phyloP scores from a whole-genome alignment of 2,797 vertebrate genomes.

The Remorina albescens region DNA sequence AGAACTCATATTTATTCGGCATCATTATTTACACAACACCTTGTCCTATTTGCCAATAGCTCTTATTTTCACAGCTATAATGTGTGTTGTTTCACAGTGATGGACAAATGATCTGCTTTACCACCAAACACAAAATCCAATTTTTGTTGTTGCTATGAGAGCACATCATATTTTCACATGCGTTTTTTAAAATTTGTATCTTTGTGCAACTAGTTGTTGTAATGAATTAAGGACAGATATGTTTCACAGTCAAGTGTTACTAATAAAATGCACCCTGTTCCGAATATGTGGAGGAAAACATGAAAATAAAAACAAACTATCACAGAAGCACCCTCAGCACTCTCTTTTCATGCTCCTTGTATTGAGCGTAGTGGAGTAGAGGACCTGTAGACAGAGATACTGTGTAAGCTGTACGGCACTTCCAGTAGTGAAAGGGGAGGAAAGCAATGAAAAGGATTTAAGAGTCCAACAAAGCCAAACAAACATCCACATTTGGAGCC shows the following conservation, averaged over 20 bases:
- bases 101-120: conserved; percentile 65
- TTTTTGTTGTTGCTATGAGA: conserved; percentile 39
- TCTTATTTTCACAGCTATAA: conserved; percentile 66
- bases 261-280: conserved; percentile 32
- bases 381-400: conserved; percentile 55
- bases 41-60: conserved; percentile 74
- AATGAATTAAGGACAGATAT: conserved; percentile 11
- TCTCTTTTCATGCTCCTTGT: conserved; percentile 42
- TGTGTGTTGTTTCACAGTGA: conserved; percentile 63
- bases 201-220: not conserved
- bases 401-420: conserved; percentile 46
- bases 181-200: not conserved
- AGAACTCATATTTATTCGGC: conserved; percentile 74
- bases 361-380: conserved; percentile 33
- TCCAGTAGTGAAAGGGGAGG: conserved; percentile 51
- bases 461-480: conserved; percentile 68
- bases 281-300: conserved; percentile 8
- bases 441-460: conserved; percentile 69
- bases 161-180: conserved; percentile 24
- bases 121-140: conserved; percentile 40
- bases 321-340: conserved; percentile 8
- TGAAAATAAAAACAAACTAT: conserved; percentile 36
- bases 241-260: not conserved
- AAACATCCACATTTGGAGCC: conserved; percentile 66
- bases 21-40: conserved; percentile 76